Conservation (phyloP, 2,113 vertebrate genomes). For the Tretioscincus oriximinensis region DNA sequence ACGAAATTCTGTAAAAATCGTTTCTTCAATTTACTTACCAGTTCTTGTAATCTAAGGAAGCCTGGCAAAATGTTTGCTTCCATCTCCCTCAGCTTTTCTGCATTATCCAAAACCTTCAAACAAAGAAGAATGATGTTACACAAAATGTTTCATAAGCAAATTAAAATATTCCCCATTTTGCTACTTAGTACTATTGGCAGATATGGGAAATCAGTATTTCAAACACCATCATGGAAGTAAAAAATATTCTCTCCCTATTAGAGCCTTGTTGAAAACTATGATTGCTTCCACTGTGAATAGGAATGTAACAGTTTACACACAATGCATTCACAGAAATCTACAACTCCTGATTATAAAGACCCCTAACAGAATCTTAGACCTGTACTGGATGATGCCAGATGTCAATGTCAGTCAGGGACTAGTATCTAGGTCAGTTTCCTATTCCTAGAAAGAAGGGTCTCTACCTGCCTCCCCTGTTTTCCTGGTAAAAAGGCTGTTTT, state of each 20-base stretch:
- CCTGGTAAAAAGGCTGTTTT: too few relatives aligned
- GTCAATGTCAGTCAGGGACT: too few relatives aligned
- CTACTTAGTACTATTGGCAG: neutral
- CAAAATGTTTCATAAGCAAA: neutral
- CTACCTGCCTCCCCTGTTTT: too few relatives aligned
- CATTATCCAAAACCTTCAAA: slow-evolving; percentile 90
- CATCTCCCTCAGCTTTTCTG: slow-evolving; percentile 89
- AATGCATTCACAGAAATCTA: neutral
- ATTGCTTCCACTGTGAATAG: neutral
- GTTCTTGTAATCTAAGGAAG: slow-evolving; percentile 91
- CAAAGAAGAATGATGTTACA: slow-evolving; percentile 27
- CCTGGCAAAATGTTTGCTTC: slow-evolving; percentile 90
- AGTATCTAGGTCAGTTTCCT: too few relatives aligned
- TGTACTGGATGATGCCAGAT: too few relatives aligned
- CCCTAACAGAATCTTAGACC: too few relatives aligned
- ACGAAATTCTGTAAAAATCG: neutral
- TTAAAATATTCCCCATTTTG: neutral
- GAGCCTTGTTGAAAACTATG: neutral
- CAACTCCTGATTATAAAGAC: neutral
- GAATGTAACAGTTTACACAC: neutral
- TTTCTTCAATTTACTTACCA: slow-evolving; percentile 78
- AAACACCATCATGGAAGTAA: neutral
- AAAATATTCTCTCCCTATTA: neutral
- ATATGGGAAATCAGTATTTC: neutral
- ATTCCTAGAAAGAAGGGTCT: too few relatives aligned